phyloP scores from a whole-genome alignment of 1,140 invertebrate species.

The Nasonia vitripennis region DNA sequence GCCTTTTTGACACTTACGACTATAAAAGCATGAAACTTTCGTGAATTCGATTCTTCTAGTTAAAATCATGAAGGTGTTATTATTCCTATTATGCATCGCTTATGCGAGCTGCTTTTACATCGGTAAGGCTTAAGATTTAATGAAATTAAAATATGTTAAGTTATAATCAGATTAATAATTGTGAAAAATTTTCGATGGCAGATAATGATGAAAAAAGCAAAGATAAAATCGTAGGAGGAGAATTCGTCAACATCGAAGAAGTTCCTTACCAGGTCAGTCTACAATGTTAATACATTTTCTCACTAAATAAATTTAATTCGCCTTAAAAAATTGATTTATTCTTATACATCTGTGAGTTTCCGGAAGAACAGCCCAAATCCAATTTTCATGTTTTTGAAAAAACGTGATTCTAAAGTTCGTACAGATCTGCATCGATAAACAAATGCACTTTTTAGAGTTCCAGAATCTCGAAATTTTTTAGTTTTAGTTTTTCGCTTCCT shows the following conservation, averaged over 20 bases:
- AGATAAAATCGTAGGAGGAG: slow-evolving; percentile 33
- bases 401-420: too few relatives aligned
- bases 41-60: not conserved
- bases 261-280: slow-evolving; percentile 29
- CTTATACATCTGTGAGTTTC: too few relatives aligned
- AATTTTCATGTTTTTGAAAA: too few relatives aligned
- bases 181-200: not conserved
- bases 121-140: not conserved
- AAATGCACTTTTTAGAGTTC: too few relatives aligned
- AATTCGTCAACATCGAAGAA: not conserved
- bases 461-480: too few relatives aligned
- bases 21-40: not conserved
- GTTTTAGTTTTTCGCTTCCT: too few relatives aligned
- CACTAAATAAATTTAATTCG: not conserved
- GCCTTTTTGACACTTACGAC: not conserved
- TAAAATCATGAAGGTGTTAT: not conserved
- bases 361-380: too few relatives aligned
- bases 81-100: not conserved
- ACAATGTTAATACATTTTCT: not conserved
- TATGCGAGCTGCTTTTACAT: not conserved
- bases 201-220: not conserved
- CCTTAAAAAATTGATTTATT: too few relatives aligned
- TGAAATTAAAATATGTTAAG: not conserved
- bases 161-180: not conserved
- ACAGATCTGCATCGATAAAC: too few relatives aligned